Base-by-base conservation (phyloP, 1,140 invertebrate genomes). In the Eubasilissa regina region DNA sequence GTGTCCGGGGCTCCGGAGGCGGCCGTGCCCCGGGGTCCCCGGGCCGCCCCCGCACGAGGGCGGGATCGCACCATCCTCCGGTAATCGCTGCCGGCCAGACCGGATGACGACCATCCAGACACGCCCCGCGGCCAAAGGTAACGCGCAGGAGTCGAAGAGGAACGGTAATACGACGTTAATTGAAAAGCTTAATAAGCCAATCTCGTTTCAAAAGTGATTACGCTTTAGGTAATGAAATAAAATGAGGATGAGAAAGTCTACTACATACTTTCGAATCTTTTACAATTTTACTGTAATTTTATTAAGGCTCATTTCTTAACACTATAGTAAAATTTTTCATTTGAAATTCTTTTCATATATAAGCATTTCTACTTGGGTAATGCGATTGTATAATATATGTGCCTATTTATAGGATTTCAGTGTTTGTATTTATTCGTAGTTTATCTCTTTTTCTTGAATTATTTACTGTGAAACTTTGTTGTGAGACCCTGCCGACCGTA, bases 161-260 rank as follows among this genome's bases (percentile, higher is more conserved):
- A 19, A 19, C 19, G 43, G n/a, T 73, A 55, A 73, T 73, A n/a
- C 47, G 25, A n/a, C 4, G 4, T n/a, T 73, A 53, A 73, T 73
- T 73, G 68, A 73, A 73, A 73, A 55, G 45, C 47, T 47, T 35
- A 73, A 73, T 48, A 53, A 73, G 68, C 68, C 51, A 73, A 73
- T 73, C 68, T 73, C 48, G 51, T 35, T 35, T 47, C 64, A 15
- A 68, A 47, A 68, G 44, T 21, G 13, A 68, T 68, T 68, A 68
- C 15, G 13, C 44, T 47, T 15, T 48, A 7, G 13, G 9, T 62
- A 62, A 62, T 62, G 10, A 8, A 47, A 68, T 68, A 9, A 10
- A 9, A 48, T 8, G 43, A 44, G 35, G n/a, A 62, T 68, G 12
- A 15, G 12, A 0, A 17, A 1, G 17, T 66, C 35, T n/a, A 25